Evolutionary conservation across 2,797 vertebrate species (phyloP).

Genomic region (Sternarchorhynchus goeldii): DNA sequence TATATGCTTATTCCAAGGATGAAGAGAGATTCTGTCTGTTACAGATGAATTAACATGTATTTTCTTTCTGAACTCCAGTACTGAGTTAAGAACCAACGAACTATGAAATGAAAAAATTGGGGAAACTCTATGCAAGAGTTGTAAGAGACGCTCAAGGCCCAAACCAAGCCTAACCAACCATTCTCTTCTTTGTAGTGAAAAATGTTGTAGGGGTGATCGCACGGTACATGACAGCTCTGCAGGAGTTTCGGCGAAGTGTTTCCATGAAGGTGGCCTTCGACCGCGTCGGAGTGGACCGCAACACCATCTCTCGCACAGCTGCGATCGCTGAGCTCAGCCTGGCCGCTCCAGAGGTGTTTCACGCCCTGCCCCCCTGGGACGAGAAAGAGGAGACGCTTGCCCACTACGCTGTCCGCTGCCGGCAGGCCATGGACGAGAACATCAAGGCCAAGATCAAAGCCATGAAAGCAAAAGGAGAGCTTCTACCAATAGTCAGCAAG

Average conservation of each 20-base stretch:
- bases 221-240: conserved; percentile 69
- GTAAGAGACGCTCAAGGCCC: too few relatives aligned
- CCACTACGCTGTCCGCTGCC: conserved; percentile 65
- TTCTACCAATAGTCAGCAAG: conserved; percentile 75
- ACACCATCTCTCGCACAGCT: conserved; percentile 71
- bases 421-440: conserved; percentile 70
- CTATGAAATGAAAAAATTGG: neutral
- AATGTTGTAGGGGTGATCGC: conserved; percentile 72
- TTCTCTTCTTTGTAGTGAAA: conserved; percentile 61
- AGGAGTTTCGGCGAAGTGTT: conserved; percentile 68
- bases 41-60: too few relatives aligned
- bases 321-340: conserved; percentile 70
- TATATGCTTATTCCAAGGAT: neutral
- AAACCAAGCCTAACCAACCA: neutral
- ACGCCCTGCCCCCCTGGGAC: conserved; percentile 66
- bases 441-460: conserved; percentile 70
- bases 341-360: conserved; percentile 69
- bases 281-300: conserved; percentile 70
- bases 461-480: conserved; percentile 66
- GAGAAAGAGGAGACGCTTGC: conserved; percentile 72
- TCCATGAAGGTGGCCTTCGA: conserved; percentile 75
- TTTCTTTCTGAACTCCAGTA: too few relatives aligned
- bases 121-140: neutral
- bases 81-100: neutral
- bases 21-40: too few relatives aligned